Evolutionary conservation across 2,888 invertebrate genomes (phyloP).

Genomic region (Latheticus oryzae): DNA sequence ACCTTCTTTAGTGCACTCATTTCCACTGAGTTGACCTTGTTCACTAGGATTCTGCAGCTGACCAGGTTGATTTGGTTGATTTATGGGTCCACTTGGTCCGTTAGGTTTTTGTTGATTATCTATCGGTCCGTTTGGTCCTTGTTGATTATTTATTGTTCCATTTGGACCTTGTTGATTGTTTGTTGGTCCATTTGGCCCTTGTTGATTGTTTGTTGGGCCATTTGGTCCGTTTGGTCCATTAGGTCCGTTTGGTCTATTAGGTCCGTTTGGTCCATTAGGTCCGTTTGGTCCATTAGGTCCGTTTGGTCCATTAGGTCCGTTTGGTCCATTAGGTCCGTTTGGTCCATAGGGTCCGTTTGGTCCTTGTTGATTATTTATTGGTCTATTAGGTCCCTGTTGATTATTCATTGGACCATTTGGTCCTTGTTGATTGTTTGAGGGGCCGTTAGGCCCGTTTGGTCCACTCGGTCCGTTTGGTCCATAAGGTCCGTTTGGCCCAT

Average conservation of each 20-base stretch:
- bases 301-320: constrained; percentile 30
- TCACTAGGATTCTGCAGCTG: constrained; percentile 33
- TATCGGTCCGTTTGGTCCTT: constrained; percentile 10
- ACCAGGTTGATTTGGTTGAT: constrained; percentile 37
- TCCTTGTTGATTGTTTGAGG: constrained; percentile 35
- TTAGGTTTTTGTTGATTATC: constrained; percentile 31
- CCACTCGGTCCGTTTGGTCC: constrained; percentile 16
- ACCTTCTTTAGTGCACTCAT: constrained; percentile 73
- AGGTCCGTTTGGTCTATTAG: constrained; percentile 24
- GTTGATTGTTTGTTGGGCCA: constrained; percentile 33
- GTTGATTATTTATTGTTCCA: constrained; percentile 17
- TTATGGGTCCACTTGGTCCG: constrained; percentile 28
- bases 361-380: constrained; percentile 16
- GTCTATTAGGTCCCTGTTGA: constrained; percentile 8
- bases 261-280: constrained; percentile 31
- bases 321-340: constrained; percentile 30
- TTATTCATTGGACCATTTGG: constrained; percentile 17
- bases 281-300: constrained; percentile 33
- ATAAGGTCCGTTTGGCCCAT: constrained; percentile 31
- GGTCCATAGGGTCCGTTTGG: constrained; percentile 14
- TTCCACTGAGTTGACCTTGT: constrained; percentile 39
- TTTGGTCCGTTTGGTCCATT: constrained; percentile 22
- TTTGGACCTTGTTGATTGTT: constrained; percentile 15
- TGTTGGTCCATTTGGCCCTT: constrained; percentile 29
- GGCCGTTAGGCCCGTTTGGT: constrained; percentile 27